These are phyloP conservation scores for Palloptera scutellata DNA, from an alignment of 2,888 invertebrate species.

Conservation along the genomic window DNA sequence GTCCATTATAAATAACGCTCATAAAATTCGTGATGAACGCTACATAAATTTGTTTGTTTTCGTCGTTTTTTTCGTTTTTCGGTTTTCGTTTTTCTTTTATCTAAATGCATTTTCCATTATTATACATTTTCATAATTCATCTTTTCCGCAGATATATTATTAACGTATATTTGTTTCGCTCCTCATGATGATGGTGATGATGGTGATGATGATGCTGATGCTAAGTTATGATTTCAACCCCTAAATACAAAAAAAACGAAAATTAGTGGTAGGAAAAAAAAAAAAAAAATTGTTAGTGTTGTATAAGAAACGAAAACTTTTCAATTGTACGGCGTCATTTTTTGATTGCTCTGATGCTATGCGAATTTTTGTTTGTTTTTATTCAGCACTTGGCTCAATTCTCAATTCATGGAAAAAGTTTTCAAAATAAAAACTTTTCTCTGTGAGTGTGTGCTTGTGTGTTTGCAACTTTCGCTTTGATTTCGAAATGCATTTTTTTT, in stretches of 20 bases:
- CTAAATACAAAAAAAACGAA: too few relatives aligned
- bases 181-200: not conserved
- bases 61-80: conserved; percentile 5
- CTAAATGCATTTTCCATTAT: not conserved
- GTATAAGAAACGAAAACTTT: conserved; percentile 18
- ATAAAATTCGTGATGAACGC: not conserved
- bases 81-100: conserved; percentile 22
- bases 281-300: not conserved
- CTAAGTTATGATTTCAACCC: not conserved
- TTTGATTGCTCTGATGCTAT: conserved; percentile 29
- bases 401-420: conserved; percentile 32
- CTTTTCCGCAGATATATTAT: not conserved
- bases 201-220: not conserved
- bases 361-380: not conserved
- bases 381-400: conserved; percentile 11
- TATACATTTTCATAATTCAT: conserved; percentile 2
- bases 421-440: conserved; percentile 3
- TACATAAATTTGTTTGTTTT: conserved; percentile 1
- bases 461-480: conserved; percentile 28
- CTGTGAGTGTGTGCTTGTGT: too few relatives aligned
- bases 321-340: conserved; percentile 31
- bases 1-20: conserved; percentile 6
- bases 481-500: conserved; percentile 30
- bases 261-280: too few relatives aligned
- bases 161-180: not conserved